Evolutionary conservation across 2,797 vertebrate species (phyloP).

Genomic region (Cottoperca gobio): DNA sequence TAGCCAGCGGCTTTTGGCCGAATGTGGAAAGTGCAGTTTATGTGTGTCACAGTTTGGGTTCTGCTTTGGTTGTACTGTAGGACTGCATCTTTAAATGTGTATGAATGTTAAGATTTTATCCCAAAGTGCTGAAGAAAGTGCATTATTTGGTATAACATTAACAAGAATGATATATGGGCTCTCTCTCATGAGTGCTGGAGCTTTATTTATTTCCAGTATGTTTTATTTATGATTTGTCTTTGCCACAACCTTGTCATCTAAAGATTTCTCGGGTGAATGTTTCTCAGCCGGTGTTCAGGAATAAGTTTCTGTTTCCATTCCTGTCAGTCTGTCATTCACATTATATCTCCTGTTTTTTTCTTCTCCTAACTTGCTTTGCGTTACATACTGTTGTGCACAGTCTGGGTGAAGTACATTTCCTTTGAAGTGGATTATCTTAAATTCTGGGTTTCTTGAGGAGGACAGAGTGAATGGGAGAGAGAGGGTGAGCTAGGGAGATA

Average conservation of each 20-base stretch:
- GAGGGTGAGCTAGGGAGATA: not conserved
- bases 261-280: constrained; percentile 9
- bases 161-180: constrained; percentile 3
- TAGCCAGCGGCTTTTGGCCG: not conserved
- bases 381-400: constrained; percentile 24
- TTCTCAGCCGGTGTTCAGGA: constrained; percentile 11
- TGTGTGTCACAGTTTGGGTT: constrained; percentile 6
- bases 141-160: constrained; percentile 15
- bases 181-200: not conserved
- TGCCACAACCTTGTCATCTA: constrained; percentile 30
- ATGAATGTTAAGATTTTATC: constrained; percentile 3
- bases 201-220: constrained; percentile 15
- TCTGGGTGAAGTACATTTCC: constrained; percentile 26
- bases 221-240: constrained; percentile 38
- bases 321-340: constrained; percentile 37
- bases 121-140: constrained; percentile 11
- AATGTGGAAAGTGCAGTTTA: constrained; percentile 2
- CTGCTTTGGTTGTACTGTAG: not conserved
- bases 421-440: constrained; percentile 58
- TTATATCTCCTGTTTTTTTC: constrained; percentile 1
- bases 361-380: constrained; percentile 7
- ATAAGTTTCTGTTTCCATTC: constrained; percentile 12
- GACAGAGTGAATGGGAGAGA: constrained; percentile 1
- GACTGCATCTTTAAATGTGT: not conserved
- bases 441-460: constrained; percentile 13